These are phyloP conservation scores for Cottus gobio DNA, from an alignment of 2,113 vertebrate genomes.

Conservation along the genomic window DNA sequence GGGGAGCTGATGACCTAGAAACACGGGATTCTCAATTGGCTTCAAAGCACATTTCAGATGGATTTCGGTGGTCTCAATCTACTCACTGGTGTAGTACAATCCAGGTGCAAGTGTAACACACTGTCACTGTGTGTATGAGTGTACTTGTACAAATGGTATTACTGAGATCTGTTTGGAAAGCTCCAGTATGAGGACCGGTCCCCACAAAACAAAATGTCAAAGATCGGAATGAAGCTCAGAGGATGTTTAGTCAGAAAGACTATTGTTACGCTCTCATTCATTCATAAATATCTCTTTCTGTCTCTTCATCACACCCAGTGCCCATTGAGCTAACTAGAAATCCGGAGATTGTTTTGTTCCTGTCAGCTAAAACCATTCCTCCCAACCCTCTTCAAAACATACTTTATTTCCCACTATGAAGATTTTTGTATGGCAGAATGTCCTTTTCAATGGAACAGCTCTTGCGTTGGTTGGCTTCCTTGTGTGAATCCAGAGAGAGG, in stretches of 20 bases:
- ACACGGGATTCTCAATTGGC: slow-evolving; percentile 38
- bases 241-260: neutral
- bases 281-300: neutral
- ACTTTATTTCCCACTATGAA: neutral
- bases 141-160: neutral
- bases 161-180: neutral
- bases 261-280: neutral
- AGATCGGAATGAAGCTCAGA: neutral
- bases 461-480: neutral
- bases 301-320: no score
- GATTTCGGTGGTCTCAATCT: slow-evolving; percentile 23
- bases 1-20: slow-evolving; percentile 50
- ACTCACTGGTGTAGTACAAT: slow-evolving; percentile 10
- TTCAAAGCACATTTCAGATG: slow-evolving; percentile 45
- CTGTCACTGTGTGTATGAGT: neutral
- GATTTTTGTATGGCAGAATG: neutral
- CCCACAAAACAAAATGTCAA: neutral
- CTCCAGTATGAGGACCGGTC: neutral
- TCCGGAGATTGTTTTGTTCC: neutral
- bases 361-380: neutral
- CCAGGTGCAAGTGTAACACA: slow-evolving; percentile 22
- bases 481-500: neutral
- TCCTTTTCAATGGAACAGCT: slow-evolving; percentile 6
- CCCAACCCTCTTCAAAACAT: neutral
- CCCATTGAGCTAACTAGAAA: no score